Conservation (phyloP, 2,797 vertebrate species). For the Silurus lanzhouensis region DNA sequence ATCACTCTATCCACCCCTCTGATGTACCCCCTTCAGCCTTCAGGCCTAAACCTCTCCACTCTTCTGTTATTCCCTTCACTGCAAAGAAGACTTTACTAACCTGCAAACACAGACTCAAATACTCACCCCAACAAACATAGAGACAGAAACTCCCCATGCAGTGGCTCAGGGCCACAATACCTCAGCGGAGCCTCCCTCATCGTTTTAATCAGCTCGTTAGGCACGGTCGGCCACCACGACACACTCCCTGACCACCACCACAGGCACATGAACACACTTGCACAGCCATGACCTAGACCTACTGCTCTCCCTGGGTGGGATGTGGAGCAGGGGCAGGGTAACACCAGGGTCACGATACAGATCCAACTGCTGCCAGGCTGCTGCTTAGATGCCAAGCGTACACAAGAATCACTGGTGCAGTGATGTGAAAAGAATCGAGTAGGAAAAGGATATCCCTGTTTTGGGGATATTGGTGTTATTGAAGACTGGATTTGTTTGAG, state of each 20-base stretch:
- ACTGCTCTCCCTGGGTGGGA: conserved; percentile 71
- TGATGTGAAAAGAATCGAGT: conserved; percentile 20
- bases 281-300: conserved; percentile 71
- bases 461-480: not conserved
- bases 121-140: conserved; percentile 19
- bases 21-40: conserved; percentile 27
- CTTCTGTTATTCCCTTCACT: not conserved
- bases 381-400: conserved; percentile 39
- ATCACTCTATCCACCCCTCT: conserved; percentile 38
- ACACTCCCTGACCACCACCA: conserved; percentile 68
- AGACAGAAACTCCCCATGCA: conserved; percentile 26
- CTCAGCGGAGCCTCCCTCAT: conserved; percentile 78
- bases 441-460: not conserved
- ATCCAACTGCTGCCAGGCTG: conserved; percentile 36
- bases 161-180: conserved; percentile 82
- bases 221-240: conserved; percentile 71
- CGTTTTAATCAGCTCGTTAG: conserved; percentile 80
- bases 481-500: not conserved
- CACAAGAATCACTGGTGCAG: conserved; percentile 29
- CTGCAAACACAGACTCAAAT: not conserved
- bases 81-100: conserved; percentile 25
- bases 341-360: conserved; percentile 38
- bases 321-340: conserved; percentile 65
- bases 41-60: conserved; percentile 30
- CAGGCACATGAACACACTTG: conserved; percentile 52